Evolutionary conservation across 1,140 invertebrate species (phyloP).

Genomic region (Arctopsyche grandis): DNA sequence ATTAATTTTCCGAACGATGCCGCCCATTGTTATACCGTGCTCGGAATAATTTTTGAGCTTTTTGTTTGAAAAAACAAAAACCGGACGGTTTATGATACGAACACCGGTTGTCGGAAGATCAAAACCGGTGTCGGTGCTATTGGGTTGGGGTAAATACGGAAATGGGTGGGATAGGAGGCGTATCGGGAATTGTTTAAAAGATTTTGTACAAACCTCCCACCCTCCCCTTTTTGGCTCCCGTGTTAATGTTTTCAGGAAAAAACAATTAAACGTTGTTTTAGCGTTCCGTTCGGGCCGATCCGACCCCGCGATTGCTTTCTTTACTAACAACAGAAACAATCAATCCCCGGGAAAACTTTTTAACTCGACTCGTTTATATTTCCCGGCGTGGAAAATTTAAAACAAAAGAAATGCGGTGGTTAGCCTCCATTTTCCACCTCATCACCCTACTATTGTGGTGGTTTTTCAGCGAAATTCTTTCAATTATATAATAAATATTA

Average conservation of each 20-base stretch:
- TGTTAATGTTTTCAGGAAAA: conserved; percentile 23
- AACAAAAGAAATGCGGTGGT: conserved; percentile 1
- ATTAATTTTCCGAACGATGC: conserved; percentile 5
- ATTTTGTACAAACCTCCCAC: background rate
- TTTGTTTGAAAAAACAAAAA: background rate
- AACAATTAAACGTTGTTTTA: conserved; percentile 39
- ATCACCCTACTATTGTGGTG: no score
- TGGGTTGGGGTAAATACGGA: no score
- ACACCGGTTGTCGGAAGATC: conserved; percentile 2
- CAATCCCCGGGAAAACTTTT: conserved; percentile 31
- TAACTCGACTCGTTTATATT: conserved; percentile 30
- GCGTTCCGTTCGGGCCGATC: conserved; percentile 13
- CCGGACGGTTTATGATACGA: background rate
- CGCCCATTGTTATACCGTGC: conserved; percentile 12
- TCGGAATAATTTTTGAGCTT: conserved; percentile 10
- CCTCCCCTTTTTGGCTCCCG: background rate
- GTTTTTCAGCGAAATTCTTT: no score
- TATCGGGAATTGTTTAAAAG: background rate
- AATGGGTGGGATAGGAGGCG: background rate
- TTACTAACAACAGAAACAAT: conserved; percentile 35
- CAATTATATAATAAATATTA: no score
- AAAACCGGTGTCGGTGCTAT: background rate
- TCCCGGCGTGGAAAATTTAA: conserved; percentile 14
- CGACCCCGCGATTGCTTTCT: conserved; percentile 33
- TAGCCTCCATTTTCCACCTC: background rate